Percentiles rank a stretch among this genome's conserved stretches.
Conservation (phyloP, 2,113 vertebrate genomes). For the Corydoras maculifer region DNA sequence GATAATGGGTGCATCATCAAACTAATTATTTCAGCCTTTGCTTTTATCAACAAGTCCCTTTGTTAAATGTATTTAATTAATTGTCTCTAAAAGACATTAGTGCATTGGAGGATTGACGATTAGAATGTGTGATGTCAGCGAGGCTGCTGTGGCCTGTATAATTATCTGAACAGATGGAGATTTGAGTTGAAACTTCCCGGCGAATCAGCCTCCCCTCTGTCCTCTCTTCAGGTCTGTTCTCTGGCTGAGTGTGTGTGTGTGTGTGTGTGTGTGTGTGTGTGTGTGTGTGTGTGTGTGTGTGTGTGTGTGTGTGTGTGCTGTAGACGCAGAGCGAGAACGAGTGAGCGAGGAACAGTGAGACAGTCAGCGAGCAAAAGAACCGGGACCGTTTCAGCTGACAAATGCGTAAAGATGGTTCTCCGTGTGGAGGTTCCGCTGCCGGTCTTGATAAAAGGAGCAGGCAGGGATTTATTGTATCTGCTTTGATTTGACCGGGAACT, state of each 20-base stretch:
- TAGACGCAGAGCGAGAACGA: neutral
- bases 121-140: slow-evolving; percentile 22
- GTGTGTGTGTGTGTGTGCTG: slow-evolving; percentile 7
- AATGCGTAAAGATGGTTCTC: slow-evolving; percentile 16
- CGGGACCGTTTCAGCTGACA: slow-evolving; percentile 17
- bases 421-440: neutral
- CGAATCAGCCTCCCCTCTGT: slow-evolving; percentile 32
- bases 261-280: slow-evolving; percentile 6
- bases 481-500: neutral
- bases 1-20: too few relatives aligned
- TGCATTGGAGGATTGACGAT: slow-evolving; percentile 29
- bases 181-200: slow-evolving; percentile 37
- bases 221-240: slow-evolving; percentile 26
- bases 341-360: neutral
- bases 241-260: neutral
- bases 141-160: slow-evolving; percentile 19
- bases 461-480: neutral
- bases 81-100: slow-evolving; percentile 13
- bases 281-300: slow-evolving; percentile 5
- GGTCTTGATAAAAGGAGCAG: neutral
- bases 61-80: too few relatives aligned
- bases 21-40: too few relatives aligned
- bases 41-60: too few relatives aligned
- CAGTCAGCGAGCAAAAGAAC: slow-evolving; percentile 13
- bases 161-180: slow-evolving; percentile 49